These are phyloP conservation scores for Cyphomyrmex costatus DNA, from an alignment of 1,140 invertebrate species.

Conservation along the genomic window DNA sequence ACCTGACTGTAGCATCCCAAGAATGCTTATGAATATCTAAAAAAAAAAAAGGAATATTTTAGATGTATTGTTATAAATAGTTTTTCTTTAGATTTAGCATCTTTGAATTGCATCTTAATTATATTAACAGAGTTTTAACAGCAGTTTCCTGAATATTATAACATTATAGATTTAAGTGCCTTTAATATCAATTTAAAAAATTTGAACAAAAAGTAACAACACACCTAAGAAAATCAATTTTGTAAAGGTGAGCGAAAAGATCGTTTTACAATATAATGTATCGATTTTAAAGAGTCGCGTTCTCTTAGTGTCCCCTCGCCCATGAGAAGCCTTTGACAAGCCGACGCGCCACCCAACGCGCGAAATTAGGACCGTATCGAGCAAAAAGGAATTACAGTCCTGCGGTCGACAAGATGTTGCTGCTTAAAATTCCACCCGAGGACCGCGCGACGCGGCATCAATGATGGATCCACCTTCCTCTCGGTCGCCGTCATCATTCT, in stretches of 20 bases:
- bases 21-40: background rate
- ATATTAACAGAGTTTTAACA: background rate
- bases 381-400: conserved; percentile 79
- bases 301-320: conserved; percentile 52
- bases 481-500: conserved; percentile 66
- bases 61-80: background rate
- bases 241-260: background rate
- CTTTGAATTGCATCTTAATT: background rate
- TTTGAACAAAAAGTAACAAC: background rate
- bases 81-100: background rate
- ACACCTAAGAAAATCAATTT: background rate
- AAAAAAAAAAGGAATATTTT: conserved; percentile 1
- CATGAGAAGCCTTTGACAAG: conserved; percentile 76
- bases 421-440: conserved; percentile 83
- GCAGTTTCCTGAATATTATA: background rate
- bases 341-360: conserved; percentile 83
- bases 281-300: conserved; percentile 48
- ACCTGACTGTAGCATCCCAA: conserved; percentile 16
- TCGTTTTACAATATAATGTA: conserved; percentile 4
- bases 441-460: conserved; percentile 79
- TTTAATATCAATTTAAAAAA: background rate
- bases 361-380: conserved; percentile 80
- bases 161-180: background rate
- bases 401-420: conserved; percentile 76
- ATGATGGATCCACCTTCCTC: conserved; percentile 80